Evolutionary conservation across 2,888 invertebrate species (phyloP).

Genomic region (Catocala nupta): DNA sequence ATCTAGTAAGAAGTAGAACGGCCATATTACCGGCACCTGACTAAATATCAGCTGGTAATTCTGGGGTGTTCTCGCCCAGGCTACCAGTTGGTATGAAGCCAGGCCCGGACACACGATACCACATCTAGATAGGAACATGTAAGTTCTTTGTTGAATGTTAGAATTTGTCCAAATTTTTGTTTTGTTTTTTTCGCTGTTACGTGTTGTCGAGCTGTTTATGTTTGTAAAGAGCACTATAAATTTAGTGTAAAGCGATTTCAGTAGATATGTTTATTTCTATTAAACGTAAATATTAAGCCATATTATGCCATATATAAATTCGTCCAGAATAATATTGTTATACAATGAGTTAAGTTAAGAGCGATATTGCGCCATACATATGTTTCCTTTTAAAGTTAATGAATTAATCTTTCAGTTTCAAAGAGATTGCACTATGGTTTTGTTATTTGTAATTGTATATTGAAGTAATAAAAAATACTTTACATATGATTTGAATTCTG

Average conservation of each 20-base stretch:
- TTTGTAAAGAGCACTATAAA: slow-evolving; percentile 11
- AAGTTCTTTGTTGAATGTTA: slow-evolving; percentile 65
- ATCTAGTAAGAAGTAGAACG: slow-evolving; percentile 36
- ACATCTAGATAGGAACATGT: slow-evolving; percentile 68
- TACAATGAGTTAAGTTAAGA: no score
- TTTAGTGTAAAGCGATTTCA: not conserved
- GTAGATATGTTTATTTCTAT: no score
- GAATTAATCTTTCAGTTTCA: no score
- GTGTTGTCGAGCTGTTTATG: slow-evolving; percentile 12
- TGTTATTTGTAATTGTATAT: slow-evolving; percentile 7
- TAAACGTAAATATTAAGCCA: no score
- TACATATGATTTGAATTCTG: not conserved
- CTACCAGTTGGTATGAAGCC: slow-evolving; percentile 95
- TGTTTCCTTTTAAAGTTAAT: no score
- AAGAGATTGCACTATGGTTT: not conserved
- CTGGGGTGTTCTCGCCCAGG: slow-evolving; percentile 94
- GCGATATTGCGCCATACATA: no score
- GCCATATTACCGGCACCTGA: slow-evolving; percentile 57
- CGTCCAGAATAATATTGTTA: no score
- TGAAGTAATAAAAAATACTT: not conserved
- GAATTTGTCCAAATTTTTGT: slow-evolving; percentile 35
- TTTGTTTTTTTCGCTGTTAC: slow-evolving; percentile 11
- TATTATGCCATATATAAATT: not conserved
- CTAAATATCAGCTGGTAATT: slow-evolving; percentile 99
- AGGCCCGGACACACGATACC: slow-evolving; percentile 55